phyloP scores from a whole-genome alignment of 2,888 invertebrate species.

The Cecidostiba fungosa region DNA sequence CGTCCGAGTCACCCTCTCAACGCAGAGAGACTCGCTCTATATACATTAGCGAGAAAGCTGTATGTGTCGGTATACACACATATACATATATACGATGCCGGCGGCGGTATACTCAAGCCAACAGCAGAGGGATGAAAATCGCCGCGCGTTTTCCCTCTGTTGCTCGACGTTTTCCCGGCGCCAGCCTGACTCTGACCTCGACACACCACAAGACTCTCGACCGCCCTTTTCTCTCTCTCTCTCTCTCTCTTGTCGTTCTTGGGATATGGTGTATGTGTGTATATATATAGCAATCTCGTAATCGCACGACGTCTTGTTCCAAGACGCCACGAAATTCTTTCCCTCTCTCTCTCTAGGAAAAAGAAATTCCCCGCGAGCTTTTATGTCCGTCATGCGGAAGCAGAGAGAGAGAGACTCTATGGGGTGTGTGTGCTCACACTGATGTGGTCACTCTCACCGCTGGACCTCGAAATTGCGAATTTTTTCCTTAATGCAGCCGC shows the following conservation, averaged over 20 bases:
- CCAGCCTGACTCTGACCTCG: conserved; percentile 29
- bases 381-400: neutral
- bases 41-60: neutral
- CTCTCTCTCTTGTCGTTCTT: neutral
- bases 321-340: conserved; percentile 9
- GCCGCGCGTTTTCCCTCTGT: neutral
- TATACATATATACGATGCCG: neutral
- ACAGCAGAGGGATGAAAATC: conserved; percentile 13
- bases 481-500: neutral
- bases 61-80: too few relatives aligned
- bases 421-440: too few relatives aligned
- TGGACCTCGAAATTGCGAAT: neutral
- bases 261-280: neutral
- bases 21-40: neutral
- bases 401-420: neutral
- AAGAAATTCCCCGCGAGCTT: neutral
- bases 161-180: conserved; percentile 23
- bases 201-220: neutral
- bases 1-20: neutral
- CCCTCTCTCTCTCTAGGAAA: neutral
- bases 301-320: conserved; percentile 3
- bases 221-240: neutral
- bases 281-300: neutral
- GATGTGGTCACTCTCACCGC: neutral
- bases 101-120: neutral